Conservation (phyloP, 2,888 invertebrate species). For the Ceramica pisi region DNA sequence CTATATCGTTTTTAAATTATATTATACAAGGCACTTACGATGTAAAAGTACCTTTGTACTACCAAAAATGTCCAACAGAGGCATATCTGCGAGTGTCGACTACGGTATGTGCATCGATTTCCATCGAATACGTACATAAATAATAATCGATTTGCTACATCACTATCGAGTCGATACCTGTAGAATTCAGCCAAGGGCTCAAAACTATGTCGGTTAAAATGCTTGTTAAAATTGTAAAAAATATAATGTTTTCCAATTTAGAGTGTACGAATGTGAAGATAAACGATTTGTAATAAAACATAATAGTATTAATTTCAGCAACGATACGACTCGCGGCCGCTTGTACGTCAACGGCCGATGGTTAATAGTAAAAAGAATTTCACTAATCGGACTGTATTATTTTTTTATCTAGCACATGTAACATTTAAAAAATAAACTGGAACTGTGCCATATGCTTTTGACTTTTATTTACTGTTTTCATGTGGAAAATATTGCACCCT, state of each 20-base stretch:
- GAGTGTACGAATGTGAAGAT: slow-evolving; percentile 76
- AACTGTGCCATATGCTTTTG: slow-evolving; percentile 88
- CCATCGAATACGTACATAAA: slow-evolving; percentile 39
- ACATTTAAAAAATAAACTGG: slow-evolving; percentile 89
- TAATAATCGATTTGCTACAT: slow-evolving; percentile 29
- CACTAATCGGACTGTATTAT: slow-evolving; percentile 90
- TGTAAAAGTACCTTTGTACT: slow-evolving; percentile 81
- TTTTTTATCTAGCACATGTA: slow-evolving; percentile 90
- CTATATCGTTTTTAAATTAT: slow-evolving; percentile 85
- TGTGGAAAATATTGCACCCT: not conserved
- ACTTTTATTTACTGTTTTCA: slow-evolving; percentile 63
- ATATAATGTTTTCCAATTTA: slow-evolving; percentile 84
- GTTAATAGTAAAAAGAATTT: slow-evolving; percentile 81
- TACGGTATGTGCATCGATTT: slow-evolving; percentile 34
- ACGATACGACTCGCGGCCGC: slow-evolving; percentile 67
- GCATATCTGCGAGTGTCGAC: slow-evolving; percentile 59
- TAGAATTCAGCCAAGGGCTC: slow-evolving; percentile 64
- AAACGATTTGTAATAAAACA: slow-evolving; percentile 70
- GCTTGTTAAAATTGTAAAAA: slow-evolving; percentile 86
- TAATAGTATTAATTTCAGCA: slow-evolving; percentile 70
- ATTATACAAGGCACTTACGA: slow-evolving; percentile 81
- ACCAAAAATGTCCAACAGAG: slow-evolving; percentile 74
- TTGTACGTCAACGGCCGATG: slow-evolving; percentile 61
- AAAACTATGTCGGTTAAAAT: slow-evolving; percentile 78
- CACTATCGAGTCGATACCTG: slow-evolving; percentile 49